These are phyloP conservation scores for Darevskia nairensis DNA, from an alignment of 2,797 vertebrate species.

Conservation along the genomic window DNA sequence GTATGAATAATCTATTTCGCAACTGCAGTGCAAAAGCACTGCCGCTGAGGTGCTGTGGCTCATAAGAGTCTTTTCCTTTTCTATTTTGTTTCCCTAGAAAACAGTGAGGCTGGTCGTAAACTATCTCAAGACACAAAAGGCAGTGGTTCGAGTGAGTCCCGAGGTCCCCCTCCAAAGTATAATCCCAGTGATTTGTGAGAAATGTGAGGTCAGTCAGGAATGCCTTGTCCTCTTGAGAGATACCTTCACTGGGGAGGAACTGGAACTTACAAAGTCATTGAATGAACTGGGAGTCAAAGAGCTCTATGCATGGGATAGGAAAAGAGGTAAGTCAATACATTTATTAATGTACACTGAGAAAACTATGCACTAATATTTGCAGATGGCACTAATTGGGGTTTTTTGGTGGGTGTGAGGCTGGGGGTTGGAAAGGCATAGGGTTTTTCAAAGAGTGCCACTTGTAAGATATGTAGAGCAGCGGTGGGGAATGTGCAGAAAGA, in stretches of 20 bases:
- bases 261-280: slow-evolving; percentile 90
- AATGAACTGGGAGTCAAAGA: slow-evolving; percentile 91
- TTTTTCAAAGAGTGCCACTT: background rate
- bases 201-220: slow-evolving; percentile 91
- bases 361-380: background rate
- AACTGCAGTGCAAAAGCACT: background rate
- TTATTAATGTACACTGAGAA: accelerated
- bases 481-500: no score
- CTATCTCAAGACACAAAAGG: slow-evolving; percentile 92
- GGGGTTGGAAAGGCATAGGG: background rate
- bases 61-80: slow-evolving; percentile 35
- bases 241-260: slow-evolving; percentile 83
- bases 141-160: slow-evolving; percentile 93
- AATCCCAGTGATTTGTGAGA: slow-evolving; percentile 91
- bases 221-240: slow-evolving; percentile 89
- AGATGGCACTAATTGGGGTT: background rate
- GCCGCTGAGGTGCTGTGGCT: background rate
- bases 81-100: slow-evolving; percentile 80
- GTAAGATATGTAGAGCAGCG: background rate
- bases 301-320: slow-evolving; percentile 91
- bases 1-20: background rate
- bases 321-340: slow-evolving; percentile 81
- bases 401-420: no score
- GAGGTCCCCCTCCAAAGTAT: slow-evolving; percentile 85
- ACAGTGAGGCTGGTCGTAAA: slow-evolving; percentile 94